Evolutionary conservation across 2,113 vertebrate species (phyloP).

Genomic region (Aegypius monachus): DNA sequence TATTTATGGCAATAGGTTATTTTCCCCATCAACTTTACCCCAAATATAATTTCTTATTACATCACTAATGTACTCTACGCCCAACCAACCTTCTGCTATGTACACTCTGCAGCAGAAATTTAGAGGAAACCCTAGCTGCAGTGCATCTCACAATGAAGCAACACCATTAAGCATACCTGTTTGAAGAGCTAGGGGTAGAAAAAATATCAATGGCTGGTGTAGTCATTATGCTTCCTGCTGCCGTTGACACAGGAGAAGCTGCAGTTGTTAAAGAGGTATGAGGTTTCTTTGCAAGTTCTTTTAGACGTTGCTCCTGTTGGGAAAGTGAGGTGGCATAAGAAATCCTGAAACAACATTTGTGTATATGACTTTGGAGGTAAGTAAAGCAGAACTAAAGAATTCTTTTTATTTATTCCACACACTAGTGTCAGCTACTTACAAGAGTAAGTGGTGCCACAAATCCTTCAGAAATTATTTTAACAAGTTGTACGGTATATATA

Average conservation of each 20-base stretch:
- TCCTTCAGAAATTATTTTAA: background rate
- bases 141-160: background rate
- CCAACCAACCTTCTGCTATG: background rate
- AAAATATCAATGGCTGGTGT: constrained; percentile 94
- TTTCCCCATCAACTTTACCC: background rate
- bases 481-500: background rate
- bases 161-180: constrained; percentile 73
- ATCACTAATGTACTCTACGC: background rate
- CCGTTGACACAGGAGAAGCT: constrained; percentile 92
- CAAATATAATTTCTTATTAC: background rate
- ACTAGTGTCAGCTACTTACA: background rate
- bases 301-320: constrained; percentile 91
- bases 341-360: constrained; percentile 20
- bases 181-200: constrained; percentile 93
- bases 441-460: background rate
- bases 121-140: background rate
- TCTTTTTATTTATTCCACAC: background rate
- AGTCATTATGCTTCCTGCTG: constrained; percentile 89
- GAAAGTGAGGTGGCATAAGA: constrained; percentile 39
- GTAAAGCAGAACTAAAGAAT: background rate
- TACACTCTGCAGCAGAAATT: background rate
- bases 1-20: background rate
- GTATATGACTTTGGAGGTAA: background rate
- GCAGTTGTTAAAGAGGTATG: constrained; percentile 92
- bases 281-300: constrained; percentile 96